Evolutionary conservation across 2,113 vertebrate genomes (phyloP), one percentile per base, ranked within the genome.

Genomic region (Pterocles burchelli): DNA sequence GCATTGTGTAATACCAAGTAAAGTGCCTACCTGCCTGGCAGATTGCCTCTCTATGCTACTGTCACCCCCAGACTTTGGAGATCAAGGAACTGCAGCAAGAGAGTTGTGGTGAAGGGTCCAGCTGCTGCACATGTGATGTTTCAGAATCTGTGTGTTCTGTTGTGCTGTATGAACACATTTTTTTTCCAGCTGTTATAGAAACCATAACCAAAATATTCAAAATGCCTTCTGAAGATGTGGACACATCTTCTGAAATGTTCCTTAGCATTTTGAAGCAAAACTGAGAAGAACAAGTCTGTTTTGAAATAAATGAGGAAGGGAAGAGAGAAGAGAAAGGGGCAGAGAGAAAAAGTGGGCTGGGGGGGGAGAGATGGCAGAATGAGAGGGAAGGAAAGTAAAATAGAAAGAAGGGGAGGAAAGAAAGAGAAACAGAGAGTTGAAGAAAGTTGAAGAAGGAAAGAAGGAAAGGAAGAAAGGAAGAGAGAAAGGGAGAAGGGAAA

Each of bases 401-500:
- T 2, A 16, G 33, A 48, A 36, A 17, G 19, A 38, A 67, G 8
- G 21, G 19, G 21, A 31, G 22, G 14, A 46, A 8, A 22, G 11
- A 20, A 21, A n/a, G 16, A 46, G 11, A n/a, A 6, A 16, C 16
- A 25, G 17, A 38, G 8, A 22, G 26, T 41, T 41, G 31, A 31
- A 24, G 11, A 34, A 21, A 19, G 41, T 41, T 41, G 41, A 7
- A 12, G 9, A 14, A 15, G 41, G 7, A 38, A 43, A 49, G 22
- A 48, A 48, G 24, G 38, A 38, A 41, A 55, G 31, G 16, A 22
- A 18, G 3, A 7, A 17, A 48, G 7, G 29, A 11, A 7, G 10
- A 29, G 5, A 43, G 8, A 1, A 6, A 29, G 10, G 7, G 8
- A 52, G 3, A 15, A 25, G 6, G 2, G 5, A 11, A 13, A 24